phyloP scores from a whole-genome alignment of 2,888 invertebrate genomes.

The Pachycephus smyrnensis region DNA sequence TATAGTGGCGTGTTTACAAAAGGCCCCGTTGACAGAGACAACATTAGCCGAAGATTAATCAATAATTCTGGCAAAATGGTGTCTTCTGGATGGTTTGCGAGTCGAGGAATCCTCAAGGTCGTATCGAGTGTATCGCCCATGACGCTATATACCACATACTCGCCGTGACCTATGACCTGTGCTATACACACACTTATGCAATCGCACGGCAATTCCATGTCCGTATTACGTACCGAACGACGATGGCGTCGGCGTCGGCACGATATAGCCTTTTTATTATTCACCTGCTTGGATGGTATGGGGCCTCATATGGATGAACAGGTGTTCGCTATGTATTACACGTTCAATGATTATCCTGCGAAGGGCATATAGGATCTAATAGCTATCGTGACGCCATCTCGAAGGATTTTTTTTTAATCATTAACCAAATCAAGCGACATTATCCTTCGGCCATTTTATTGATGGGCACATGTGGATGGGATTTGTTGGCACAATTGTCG shows the following conservation, averaged over 20 bases:
- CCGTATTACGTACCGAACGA: slow-evolving; percentile 18
- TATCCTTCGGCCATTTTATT: slow-evolving; percentile 27
- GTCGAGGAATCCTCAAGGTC: not conserved
- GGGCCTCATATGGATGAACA: not conserved
- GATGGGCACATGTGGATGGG: slow-evolving; percentile 47
- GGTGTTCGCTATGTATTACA: not conserved
- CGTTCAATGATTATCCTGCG: not conserved
- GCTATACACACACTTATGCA: slow-evolving; percentile 16
- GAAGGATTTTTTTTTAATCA: not conserved
- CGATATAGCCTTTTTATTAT: slow-evolving; percentile 32
- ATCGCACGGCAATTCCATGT: slow-evolving; percentile 50
- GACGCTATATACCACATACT: slow-evolving; percentile 25
- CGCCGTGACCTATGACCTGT: slow-evolving; percentile 37
- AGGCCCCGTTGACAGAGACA: not conserved
- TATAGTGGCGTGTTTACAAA: not conserved
- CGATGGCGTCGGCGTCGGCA: not conserved
- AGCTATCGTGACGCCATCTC: not conserved
- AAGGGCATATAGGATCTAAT: not conserved
- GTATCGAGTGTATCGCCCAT: slow-evolving; percentile 1
- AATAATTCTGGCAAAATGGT: not conserved
- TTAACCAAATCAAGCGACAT: not conserved
- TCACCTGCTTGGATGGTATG: not conserved
- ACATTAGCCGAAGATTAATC: not conserved
- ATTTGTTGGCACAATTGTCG: slow-evolving; percentile 37
- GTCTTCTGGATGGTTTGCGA: not conserved